Conservation (phyloP, 2,113 vertebrate genomes). For the Chauna torquata region DNA sequence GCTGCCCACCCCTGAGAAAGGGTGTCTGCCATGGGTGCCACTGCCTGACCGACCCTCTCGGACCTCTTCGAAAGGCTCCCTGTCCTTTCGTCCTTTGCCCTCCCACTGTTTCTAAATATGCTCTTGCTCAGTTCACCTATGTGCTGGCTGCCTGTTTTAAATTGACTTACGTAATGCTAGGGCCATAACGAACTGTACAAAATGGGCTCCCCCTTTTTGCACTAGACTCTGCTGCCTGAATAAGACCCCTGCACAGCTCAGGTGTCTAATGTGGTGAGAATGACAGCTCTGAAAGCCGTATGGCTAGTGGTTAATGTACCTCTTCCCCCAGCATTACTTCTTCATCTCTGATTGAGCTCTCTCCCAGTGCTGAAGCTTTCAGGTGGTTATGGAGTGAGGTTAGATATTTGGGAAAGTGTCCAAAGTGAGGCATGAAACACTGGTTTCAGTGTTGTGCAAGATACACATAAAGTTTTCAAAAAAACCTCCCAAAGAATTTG, state of each 20-base stretch:
- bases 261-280: not conserved
- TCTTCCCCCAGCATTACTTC: not conserved
- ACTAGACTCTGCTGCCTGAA: not conserved
- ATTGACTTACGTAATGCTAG: not conserved
- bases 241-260: not conserved
- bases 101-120: not conserved
- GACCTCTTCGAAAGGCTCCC: not conserved
- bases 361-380: not conserved
- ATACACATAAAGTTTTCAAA: not conserved
- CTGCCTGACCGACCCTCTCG: not conserved
- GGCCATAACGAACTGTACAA: not conserved
- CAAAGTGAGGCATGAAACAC: not conserved
- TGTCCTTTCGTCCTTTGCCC: not conserved
- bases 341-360: not conserved
- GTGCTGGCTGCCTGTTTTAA: not conserved
- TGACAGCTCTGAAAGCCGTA: not conserved
- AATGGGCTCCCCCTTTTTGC: not conserved
- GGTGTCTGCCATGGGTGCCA: not conserved
- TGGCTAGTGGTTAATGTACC: not conserved
- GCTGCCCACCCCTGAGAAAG: not conserved
- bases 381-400: accelerated
- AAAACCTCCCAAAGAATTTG: not conserved
- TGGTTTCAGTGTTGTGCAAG: not conserved
- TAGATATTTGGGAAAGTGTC: not conserved
- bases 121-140: not conserved